Conservation (phyloP, 1,140 invertebrate species). For the Anadara kagoshimensis region DNA sequence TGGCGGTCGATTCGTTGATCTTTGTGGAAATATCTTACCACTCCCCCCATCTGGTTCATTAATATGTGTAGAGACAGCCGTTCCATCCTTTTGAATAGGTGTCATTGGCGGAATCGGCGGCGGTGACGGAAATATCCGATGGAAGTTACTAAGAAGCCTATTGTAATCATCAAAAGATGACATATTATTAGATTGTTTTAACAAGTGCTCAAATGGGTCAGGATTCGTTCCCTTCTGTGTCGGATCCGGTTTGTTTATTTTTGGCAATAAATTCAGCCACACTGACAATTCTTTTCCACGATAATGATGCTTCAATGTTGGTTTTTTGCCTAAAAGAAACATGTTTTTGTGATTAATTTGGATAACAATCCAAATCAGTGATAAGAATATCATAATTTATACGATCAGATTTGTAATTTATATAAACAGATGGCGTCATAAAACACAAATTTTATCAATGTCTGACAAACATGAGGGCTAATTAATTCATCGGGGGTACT, state of each 20-base stretch:
- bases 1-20: slow-evolving; percentile 31
- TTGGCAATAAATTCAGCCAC: slow-evolving; percentile 96
- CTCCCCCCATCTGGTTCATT: slow-evolving; percentile 19
- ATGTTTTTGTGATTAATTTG: neutral
- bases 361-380: too few species aligned
- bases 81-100: slow-evolving; percentile 17
- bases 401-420: too few species aligned
- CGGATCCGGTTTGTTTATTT: slow-evolving; percentile 90
- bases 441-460: too few species aligned
- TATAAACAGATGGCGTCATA: too few species aligned
- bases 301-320: slow-evolving; percentile 90
- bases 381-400: too few species aligned
- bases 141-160: slow-evolving; percentile 57
- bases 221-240: slow-evolving; percentile 75
- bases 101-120: slow-evolving; percentile 63
- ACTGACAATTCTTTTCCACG: slow-evolving; percentile 94
- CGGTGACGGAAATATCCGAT: slow-evolving; percentile 65
- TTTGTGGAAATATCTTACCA: slow-evolving; percentile 42
- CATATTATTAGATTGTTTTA: slow-evolving; percentile 78
- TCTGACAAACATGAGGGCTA: too few species aligned
- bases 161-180: slow-evolving; percentile 64
- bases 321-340: slow-evolving; percentile 43
- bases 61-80: slow-evolving; percentile 7
- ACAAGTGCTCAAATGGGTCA: slow-evolving; percentile 84
- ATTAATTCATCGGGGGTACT: too few species aligned